Base-by-base conservation (phyloP, 2,888 invertebrate genomes). In the Euphydryas editha region DNA sequence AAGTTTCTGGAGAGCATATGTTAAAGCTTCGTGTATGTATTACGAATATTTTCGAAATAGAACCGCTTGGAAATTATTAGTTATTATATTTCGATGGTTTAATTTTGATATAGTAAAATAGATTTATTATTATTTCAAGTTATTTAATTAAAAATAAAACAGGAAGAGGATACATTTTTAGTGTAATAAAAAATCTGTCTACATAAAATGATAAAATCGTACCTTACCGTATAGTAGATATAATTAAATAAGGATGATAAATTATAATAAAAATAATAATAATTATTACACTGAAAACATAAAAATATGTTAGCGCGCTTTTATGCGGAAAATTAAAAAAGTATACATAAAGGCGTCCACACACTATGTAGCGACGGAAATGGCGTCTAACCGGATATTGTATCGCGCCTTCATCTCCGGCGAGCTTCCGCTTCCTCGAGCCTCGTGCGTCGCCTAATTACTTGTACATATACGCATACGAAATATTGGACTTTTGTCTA, bases 361-460 rank as follows among this genome's bases (percentile, higher is more conserved):
- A 89, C 85, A 86, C 84, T 82, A 80, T 81, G 81, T 81, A 88
- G 87, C 86, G 89, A 87, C 90, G 92, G 92, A 92, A 90, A 91
- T 90, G 88, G 91, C 90, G 89, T 87, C 89, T 87, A 88, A 90
- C 92, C 92, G 92, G 92, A 92, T 92, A 92, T 92, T 92, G 92
- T 92, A 92, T 92, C 92, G 92, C 89, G 92, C 89, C 92, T 92
- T 92, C 92, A 92, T 92, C 92, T 92, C 92, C 92, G 92, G 92
- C 85, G 81, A 73, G 85, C 88, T 88, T 91, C 91, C 92, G 87
- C 82, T 87, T 90, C 90, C 81, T 78, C 79, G 82, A 81, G 73
- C 80, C 82, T 80, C 84, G 83, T 84, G 85, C 87, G 83, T 84
- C 84, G 86, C 88, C 92, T 92, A 92, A 92, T 92, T 92, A 92